Evolutionary conservation across 2,888 invertebrate species (phyloP), one percentile per base, ranked within the genome.

Genomic region (Camptogramma bilineatum): DNA sequence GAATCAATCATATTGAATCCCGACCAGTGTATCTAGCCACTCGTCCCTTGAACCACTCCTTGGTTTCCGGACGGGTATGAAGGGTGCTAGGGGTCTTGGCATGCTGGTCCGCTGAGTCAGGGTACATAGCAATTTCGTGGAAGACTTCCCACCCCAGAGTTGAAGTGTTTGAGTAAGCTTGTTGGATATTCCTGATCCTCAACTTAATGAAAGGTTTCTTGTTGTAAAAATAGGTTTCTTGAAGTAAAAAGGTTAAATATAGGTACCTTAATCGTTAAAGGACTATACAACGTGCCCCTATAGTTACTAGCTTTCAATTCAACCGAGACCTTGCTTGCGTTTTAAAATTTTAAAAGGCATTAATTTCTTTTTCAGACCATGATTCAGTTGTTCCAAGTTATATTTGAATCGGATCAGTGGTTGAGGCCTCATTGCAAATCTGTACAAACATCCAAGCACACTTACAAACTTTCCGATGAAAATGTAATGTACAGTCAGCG

Each of bases 1-100:
- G 72, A 79, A 83, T 83, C 83, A 78, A 83, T 83, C 83, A 83
- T 82, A 76, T 72, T 71, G 74, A 73, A 75, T 71, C 68, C 74
- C 56, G 63, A n/a, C 82, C 79, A 77, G 50, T 7, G 0, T 24
- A 24, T 16, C 19, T 4, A 58, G 79, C 71, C 64, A 72, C 72
- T 69, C 69, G 71, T 31, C 42, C 48, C 39, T 57, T 2, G 42
- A 52, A 34, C 63, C 48, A 19, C 46, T 44, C 31, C 28, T 42
- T 21, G 53, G 7, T 47, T n/a, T 19, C 7, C 28, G 52, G 42
- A 39, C 52, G 52, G 21, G n/a, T 42, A n/a, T 18, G 39, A 24
- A 55, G 53, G 59, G 56, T 28, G 46, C 39, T 47, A 51, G 48
- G 64, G 77, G 62, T 74, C 80, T 18, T 1, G 8, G 0, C 3